These are phyloP conservation scores for Coryphaenoides rupestris DNA, from an alignment of 2,113 vertebrate species.

Conservation along the genomic window DNA sequence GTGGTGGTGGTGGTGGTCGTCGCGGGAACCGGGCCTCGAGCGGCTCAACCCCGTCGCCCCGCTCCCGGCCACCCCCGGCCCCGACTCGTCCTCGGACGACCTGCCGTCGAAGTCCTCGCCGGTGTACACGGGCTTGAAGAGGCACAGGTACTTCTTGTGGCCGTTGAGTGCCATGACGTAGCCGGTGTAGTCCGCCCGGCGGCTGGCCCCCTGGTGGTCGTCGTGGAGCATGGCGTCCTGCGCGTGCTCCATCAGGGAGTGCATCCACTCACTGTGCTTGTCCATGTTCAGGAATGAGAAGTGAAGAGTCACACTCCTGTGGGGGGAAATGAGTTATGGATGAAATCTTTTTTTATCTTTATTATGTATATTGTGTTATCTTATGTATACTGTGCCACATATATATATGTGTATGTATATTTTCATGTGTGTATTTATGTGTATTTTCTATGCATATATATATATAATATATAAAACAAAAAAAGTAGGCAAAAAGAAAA, in stretches of 20 bases:
- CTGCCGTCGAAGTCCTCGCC: conserved; percentile 76
- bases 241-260: conserved; percentile 83
- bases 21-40: conserved; percentile 54
- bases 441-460: too few relatives aligned
- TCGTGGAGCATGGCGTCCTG: conserved; percentile 85
- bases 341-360: too few relatives aligned
- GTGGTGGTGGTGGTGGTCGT: too few relatives aligned
- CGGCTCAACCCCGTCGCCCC: conserved; percentile 30
- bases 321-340: conserved; percentile 7
- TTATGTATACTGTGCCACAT: too few relatives aligned
- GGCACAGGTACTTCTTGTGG: conserved; percentile 96
- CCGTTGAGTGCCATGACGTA: conserved; percentile 93
- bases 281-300: conserved; percentile 97
- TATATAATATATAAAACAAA: too few relatives aligned
- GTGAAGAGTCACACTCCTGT: conserved; percentile 88
- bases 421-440: too few relatives aligned
- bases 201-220: conserved; percentile 70
- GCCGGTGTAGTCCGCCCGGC: conserved; percentile 87
- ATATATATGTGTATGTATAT: not conserved
- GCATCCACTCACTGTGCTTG: conserved; percentile 92
- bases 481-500: too few relatives aligned
- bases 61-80: conserved; percentile 54
- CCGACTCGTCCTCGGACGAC: conserved; percentile 64
- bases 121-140: conserved; percentile 89
- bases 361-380: not conserved